phyloP scores from a whole-genome alignment of 2,797 vertebrate genomes.

The Limnodromus scolopaceus region DNA sequence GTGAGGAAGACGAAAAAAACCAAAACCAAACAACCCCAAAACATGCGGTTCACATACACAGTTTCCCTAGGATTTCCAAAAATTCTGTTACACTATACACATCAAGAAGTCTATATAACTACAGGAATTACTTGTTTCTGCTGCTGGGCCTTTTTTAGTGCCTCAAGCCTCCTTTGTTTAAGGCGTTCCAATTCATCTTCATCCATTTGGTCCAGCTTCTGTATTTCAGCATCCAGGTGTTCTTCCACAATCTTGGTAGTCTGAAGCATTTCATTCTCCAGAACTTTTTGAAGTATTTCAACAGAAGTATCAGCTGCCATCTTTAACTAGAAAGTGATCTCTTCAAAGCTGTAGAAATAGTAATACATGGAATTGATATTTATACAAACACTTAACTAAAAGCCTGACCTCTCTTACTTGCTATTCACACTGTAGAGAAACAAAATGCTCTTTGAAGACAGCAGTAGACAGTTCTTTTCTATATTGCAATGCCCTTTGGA shows the following conservation, averaged over 20 bases:
- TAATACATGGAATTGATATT: neutral
- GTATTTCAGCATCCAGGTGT: conserved; percentile 89
- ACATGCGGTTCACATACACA: neutral
- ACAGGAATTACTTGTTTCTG: conserved; percentile 91
- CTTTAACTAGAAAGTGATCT: conserved; percentile 8
- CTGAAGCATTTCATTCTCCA: conserved; percentile 90
- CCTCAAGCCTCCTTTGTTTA: conserved; percentile 90
- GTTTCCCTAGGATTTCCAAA: neutral
- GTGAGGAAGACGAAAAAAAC: neutral
- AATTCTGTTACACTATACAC: neutral
- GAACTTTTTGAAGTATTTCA: conserved; percentile 86
- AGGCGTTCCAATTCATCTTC: conserved; percentile 93
- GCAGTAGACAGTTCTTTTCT: neutral
- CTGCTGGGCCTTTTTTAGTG: conserved; percentile 94
- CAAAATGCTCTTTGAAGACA: neutral
- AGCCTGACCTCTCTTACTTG: neutral
- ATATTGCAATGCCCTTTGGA: neutral
- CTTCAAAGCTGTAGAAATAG: conserved; percentile 41
- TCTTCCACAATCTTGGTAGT: conserved; percentile 89
- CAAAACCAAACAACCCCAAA: neutral
- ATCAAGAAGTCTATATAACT: neutral
- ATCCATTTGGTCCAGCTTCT: conserved; percentile 90
- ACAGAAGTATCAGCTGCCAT: conserved; percentile 86
- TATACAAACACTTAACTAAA: neutral
- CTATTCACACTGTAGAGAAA: neutral